These are phyloP conservation scores for Brotula barbata DNA, from an alignment of 2,797 vertebrate species.

Conservation along the genomic window DNA sequence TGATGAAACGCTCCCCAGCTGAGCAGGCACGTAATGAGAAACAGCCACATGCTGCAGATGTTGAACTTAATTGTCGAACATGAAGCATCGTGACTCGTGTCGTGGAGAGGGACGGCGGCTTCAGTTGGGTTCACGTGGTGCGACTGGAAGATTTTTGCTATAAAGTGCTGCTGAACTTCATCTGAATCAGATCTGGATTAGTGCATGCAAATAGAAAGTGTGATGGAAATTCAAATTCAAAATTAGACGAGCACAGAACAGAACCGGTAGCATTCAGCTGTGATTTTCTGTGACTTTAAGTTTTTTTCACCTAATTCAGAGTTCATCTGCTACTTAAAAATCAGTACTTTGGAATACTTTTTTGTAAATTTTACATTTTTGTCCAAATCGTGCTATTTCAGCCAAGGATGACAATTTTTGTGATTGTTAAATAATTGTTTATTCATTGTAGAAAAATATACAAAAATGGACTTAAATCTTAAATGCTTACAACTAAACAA, in stretches of 20 bases:
- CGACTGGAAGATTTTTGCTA: constrained; percentile 23
- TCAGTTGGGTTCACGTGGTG: neutral
- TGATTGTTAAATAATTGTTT: too few relatives aligned
- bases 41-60: constrained; percentile 11
- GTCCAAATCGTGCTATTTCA: too few relatives aligned
- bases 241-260: constrained; percentile 11
- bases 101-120: neutral
- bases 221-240: constrained; percentile 15
- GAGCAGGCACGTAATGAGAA: constrained; percentile 31
- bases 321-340: too few relatives aligned
- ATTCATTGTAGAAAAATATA: too few relatives aligned
- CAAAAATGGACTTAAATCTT: too few relatives aligned
- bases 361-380: too few relatives aligned
- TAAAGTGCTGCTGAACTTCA: constrained; percentile 4
- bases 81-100: neutral
- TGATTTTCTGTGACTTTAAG: too few relatives aligned
- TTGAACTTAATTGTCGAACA: neutral
- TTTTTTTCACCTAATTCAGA: too few relatives aligned
- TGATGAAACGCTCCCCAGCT: constrained; percentile 23
- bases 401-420: too few relatives aligned
- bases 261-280: constrained; percentile 15
- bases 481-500: too few relatives aligned
- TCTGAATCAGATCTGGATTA: constrained; percentile 31
- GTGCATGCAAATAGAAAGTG: constrained; percentile 13
- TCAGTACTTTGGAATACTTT: too few relatives aligned